Base-by-base conservation (phyloP, 2,888 invertebrate genomes). In the Gryllus longicercus region DNA sequence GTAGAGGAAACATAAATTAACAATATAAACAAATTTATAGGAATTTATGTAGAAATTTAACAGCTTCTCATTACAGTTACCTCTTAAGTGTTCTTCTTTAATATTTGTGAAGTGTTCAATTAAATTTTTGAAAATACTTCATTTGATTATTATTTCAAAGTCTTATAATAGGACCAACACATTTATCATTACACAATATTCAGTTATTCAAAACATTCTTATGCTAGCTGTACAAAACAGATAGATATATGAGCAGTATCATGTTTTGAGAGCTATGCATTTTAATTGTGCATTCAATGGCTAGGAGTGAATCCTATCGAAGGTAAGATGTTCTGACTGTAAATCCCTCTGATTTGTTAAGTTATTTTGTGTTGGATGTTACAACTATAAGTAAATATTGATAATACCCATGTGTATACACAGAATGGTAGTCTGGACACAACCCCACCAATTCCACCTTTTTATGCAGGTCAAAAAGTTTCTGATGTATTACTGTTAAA, bases 211-310 rank as follows among this genome's bases (percentile, higher is more conserved):
- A 38, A 38, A 5, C 38, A 38, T 38, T 38, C 38, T 38, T 38
- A 38, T 38, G 38, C 38, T 38, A 38, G 38, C 38, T 38, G 38
- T 38, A 38, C 38, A 38, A 38, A 38, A 38, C 38, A 63, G 63
- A 63, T 18, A 63, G 63, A 63, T 63, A 14, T 63, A n/a, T 18
- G 14, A 63, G 16, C 16, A 63, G 63, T 63, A 18, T 63, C 63
- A 63, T 63, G 63, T 63, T 63, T 63, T 63, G 63, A 63, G 63
- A 63, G 63, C 63, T 63, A 63, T 63, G 14, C 63, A 63, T 63
- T 63, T 63, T 63, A 63, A 63, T 63, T 63, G 63, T 63, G 63
- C 63, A 18, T 63, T 63, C 63, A 63, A 63, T 63, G 63, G 63
- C 63, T 63, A 63, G 63, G 63, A 63, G 63, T 63, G 63, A 63